Base-by-base conservation (phyloP, 1,140 invertebrate genomes). In the Lepidurus arcticus region DNA sequence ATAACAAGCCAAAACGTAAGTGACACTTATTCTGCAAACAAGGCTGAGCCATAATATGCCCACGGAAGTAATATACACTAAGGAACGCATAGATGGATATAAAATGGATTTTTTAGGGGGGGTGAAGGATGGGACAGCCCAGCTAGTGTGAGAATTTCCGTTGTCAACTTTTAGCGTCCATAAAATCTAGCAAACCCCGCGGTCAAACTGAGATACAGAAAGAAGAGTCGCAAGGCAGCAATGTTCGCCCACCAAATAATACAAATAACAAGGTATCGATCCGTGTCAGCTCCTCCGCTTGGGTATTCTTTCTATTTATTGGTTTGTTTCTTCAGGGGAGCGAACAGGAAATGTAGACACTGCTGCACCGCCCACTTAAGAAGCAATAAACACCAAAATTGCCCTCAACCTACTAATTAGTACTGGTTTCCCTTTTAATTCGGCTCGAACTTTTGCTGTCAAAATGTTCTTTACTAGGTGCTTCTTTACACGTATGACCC, bases 1-100 rank as follows among this genome's bases (percentile, higher is more conserved):
- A 81, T 87, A 88, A 83, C 87, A 88, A 45, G 83, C 53, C 53
- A 65, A 13, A 21, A 65, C 53, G n/a, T 65, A 65, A 65, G 53
- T 65, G 53, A 65, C 53, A 65, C 53, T 65, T 65, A 21, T 65
- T n/a, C 53, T 65, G 21, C 53, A 65, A 9, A 65, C 53, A n/a
- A 65, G 21, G 53, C 21, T n/a, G 53, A 65, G 53, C 53, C 16
- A 65, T 65, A 65, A 21, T 65, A 65, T 65, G 53, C 53, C 21
- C 53, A 65, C 13, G 53, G 53, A 65, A 21, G 8, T 9, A 13
- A 65, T 65, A 21, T 65, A 65, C 53, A 65, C 16, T 65, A 16
- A 65, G 53, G 53, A 65, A 21, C 53, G 21, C 53, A 65, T 65
- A 16, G 53, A 65, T 7, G 13, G 53, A 65, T 65, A 65, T 7